A percentile compares a stretch with the other conserved stretches of the same genome.
Conservation (phyloP, 2,113 vertebrate genomes). For the Mungos mungo region DNA sequence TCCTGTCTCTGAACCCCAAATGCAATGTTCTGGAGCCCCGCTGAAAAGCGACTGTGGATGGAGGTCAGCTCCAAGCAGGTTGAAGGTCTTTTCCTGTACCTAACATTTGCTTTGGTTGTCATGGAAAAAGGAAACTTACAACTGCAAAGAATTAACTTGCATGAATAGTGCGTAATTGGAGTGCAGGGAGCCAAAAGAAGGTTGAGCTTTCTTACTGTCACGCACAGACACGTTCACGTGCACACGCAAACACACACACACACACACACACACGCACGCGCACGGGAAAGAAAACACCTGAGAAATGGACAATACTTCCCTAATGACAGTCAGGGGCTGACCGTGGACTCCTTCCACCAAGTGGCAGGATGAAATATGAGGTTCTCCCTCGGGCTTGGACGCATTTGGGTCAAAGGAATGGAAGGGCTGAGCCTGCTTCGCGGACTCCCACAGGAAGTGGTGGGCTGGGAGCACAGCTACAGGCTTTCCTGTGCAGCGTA, state of each 20-base stretch:
- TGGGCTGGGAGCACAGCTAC: slow-evolving; percentile 46
- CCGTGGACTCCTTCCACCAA: slow-evolving; percentile 7
- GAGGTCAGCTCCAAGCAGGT: slow-evolving; percentile 25
- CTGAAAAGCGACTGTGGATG: neutral
- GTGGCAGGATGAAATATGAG: neutral
- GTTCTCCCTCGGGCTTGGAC: slow-evolving; percentile 45
- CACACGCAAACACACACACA: neutral
- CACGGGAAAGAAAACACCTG: neutral
- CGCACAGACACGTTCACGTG: neutral
- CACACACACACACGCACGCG: too few relatives aligned
- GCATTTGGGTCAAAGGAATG: slow-evolving; percentile 65
- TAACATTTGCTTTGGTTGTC: slow-evolving; percentile 9
- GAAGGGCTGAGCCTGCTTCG: slow-evolving; percentile 53
- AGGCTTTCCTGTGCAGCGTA: slow-evolving; percentile 66
- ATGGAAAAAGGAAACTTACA: slow-evolving; percentile 28
- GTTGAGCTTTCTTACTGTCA: slow-evolving; percentile 48
- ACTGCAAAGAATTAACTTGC: slow-evolving; percentile 55
- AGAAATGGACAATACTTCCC: slow-evolving; percentile 35
- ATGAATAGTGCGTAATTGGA: slow-evolving; percentile 57
- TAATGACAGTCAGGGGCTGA: neutral
- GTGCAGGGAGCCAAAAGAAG: slow-evolving; percentile 53
- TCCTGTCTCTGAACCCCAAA: neutral
- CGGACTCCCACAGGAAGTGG: slow-evolving; percentile 75
- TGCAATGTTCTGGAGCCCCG: neutral
- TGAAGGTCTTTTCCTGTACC: neutral